phyloP scores from a whole-genome alignment of 2,113 vertebrate genomes.

The Gymnocephalus cernua region DNA sequence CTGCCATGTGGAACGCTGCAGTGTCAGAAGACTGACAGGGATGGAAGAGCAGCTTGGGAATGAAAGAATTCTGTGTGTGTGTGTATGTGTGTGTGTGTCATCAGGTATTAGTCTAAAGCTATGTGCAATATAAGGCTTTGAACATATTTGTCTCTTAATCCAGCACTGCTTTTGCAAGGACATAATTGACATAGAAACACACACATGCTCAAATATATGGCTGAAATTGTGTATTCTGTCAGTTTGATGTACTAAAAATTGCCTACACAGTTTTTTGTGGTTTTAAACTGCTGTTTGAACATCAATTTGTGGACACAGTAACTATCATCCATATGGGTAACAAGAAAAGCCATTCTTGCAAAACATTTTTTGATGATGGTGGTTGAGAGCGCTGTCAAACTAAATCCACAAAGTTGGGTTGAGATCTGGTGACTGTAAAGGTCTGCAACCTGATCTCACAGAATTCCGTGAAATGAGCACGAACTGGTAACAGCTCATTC shows the following conservation, averaged over 20 bases:
- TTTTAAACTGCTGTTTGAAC: neutral
- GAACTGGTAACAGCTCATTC: no score
- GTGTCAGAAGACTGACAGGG: conserved; percentile 39
- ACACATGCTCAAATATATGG: neutral
- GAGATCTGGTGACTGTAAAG: no score
- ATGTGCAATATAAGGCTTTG: conserved; percentile 15
- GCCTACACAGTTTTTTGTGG: neutral
- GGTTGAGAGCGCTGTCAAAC: neutral
- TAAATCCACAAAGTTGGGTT: neutral
- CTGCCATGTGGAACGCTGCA: conserved; percentile 26
- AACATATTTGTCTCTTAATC: conserved; percentile 36
- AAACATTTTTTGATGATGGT: neutral
- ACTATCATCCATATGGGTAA: neutral
- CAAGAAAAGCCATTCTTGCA: no score
- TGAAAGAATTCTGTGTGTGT: conserved; percentile 8
- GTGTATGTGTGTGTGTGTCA: conserved; percentile 29
- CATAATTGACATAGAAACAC: neutral
- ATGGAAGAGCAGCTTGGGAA: conserved; percentile 17
- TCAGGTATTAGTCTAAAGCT: conserved; percentile 33
- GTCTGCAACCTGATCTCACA: no score
- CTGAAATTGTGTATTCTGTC: neutral
- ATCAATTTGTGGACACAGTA: neutral
- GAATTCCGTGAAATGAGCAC: no score
- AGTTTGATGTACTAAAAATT: neutral
- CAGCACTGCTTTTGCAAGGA: neutral